These are phyloP conservation scores for Brachionus sp. DNA, from an alignment of 1,140 invertebrate genomes.

Conservation along the genomic window DNA sequence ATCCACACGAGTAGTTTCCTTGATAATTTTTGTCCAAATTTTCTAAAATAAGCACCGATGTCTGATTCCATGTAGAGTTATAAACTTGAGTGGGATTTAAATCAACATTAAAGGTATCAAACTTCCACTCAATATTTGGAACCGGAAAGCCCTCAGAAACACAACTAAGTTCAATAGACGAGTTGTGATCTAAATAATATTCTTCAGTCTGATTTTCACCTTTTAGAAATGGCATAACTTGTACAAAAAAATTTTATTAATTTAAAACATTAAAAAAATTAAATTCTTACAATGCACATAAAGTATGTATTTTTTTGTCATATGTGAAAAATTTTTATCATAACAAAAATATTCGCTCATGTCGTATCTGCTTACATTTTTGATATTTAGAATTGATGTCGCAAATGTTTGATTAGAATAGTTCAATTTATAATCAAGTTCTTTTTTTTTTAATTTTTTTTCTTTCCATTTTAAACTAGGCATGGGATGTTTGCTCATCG, in stretches of 20 bases:
- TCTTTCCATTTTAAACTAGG: background rate
- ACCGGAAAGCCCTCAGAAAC: background rate
- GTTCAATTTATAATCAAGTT: background rate
- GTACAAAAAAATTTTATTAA: background rate
- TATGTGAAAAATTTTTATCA: background rate
- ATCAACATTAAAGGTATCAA: background rate
- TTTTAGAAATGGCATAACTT: background rate
- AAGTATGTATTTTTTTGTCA: background rate
- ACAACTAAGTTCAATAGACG: background rate
- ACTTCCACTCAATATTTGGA: conserved; percentile 9
- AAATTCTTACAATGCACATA: conserved; percentile 18
- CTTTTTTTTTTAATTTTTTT: background rate
- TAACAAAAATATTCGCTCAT: background rate
- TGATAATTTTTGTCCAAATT: background rate
- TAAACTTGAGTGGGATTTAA: background rate
- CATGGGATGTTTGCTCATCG: background rate
- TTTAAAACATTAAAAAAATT: background rate
- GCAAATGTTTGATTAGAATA: conserved; percentile 1
- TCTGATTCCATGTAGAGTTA: background rate
- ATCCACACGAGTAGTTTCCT: background rate
- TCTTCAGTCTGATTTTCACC: background rate
- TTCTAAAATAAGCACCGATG: background rate
- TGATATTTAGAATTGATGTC: background rate
- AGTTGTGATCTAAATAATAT: background rate
- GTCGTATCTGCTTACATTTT: background rate